A percentile compares a stretch with the other conserved stretches of the same genome.
These are phyloP conservation scores for Carposina sasakii DNA, from an alignment of 1,140 invertebrate genomes.

Conservation along the genomic window DNA sequence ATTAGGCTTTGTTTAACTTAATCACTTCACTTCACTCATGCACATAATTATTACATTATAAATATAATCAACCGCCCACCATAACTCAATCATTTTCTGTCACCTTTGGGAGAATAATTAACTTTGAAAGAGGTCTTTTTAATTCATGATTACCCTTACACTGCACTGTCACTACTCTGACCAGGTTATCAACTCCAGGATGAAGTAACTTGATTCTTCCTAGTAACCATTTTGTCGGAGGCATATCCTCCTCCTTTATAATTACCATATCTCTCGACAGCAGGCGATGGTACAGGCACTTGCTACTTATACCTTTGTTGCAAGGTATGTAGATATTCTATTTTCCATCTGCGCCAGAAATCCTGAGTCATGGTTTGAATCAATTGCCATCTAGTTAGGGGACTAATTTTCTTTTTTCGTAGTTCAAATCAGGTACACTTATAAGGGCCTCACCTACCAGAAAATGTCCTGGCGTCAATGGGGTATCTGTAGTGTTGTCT, in stretches of 20 bases:
- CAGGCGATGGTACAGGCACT: constrained; percentile 10
- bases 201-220: constrained; percentile 35
- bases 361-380: constrained; percentile 26
- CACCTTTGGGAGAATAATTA: constrained; percentile 11
- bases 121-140: constrained; percentile 6
- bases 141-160: constrained; percentile 9
- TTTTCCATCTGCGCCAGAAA: constrained; percentile 31
- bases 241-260: constrained; percentile 31
- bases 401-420: constrained; percentile 13
- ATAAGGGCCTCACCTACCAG: constrained; percentile 42
- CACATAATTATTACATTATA: too few species aligned
- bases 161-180: constrained; percentile 30
- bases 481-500: constrained; percentile 11
- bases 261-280: constrained; percentile 26
- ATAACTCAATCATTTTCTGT: too few species aligned
- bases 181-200: constrained; percentile 30
- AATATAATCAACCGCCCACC: too few species aligned
- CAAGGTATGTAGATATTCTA: constrained; percentile 28
- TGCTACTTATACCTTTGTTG: constrained; percentile 28
- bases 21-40: too few species aligned
- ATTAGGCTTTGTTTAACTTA: too few species aligned
- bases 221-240: constrained; percentile 38
- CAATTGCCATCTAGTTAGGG: constrained; percentile 28
- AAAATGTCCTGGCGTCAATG: constrained; percentile 47
- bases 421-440: constrained; percentile 21